Evolutionary conservation across 2,888 invertebrate species (phyloP).

Genomic region (Tromatobia lineatoria): DNA sequence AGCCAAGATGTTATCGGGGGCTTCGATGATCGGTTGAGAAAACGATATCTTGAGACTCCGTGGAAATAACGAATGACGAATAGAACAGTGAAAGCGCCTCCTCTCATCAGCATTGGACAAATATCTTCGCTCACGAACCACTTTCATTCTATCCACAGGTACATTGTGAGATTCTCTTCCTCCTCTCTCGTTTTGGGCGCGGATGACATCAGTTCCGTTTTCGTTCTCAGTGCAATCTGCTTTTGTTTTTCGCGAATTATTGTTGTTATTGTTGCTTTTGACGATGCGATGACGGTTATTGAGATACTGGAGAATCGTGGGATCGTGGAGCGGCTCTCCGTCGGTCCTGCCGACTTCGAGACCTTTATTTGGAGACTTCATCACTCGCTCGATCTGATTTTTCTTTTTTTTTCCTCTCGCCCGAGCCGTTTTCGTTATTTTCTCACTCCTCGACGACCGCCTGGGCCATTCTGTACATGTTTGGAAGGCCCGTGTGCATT

Average conservation of each 20-base stretch:
- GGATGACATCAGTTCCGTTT: neutral
- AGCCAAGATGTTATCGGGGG: neutral
- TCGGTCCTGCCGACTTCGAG: slow-evolving; percentile 61
- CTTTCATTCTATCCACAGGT: slow-evolving; percentile 71
- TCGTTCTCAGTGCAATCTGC: neutral
- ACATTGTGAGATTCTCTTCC: slow-evolving; percentile 74
- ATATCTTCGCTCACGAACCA: neutral
- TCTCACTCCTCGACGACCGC: slow-evolving; percentile 43
- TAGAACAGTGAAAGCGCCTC: slow-evolving; percentile 7
- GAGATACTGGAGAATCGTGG: slow-evolving; percentile 6
- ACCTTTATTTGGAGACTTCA: slow-evolving; percentile 1
- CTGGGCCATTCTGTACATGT: slow-evolving; percentile 23
- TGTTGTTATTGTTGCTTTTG: slow-evolving; percentile 5
- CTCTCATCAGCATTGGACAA: neutral
- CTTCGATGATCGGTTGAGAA: neutral
- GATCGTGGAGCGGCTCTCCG: neutral
- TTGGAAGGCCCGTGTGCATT: slow-evolving; percentile 48
- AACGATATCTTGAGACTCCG: neutral
- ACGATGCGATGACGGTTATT: slow-evolving; percentile 20
- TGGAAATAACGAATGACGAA: neutral
- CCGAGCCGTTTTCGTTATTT: slow-evolving; percentile 38
- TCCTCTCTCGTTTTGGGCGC: slow-evolving; percentile 32
- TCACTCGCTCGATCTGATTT: slow-evolving; percentile 7
- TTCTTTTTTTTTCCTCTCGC: neutral
- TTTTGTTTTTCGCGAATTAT: neutral